Evolutionary conservation across 2,113 vertebrate species (phyloP), one percentile per base, ranked within the genome.

Genomic region (Syngnathus floridae): DNA sequence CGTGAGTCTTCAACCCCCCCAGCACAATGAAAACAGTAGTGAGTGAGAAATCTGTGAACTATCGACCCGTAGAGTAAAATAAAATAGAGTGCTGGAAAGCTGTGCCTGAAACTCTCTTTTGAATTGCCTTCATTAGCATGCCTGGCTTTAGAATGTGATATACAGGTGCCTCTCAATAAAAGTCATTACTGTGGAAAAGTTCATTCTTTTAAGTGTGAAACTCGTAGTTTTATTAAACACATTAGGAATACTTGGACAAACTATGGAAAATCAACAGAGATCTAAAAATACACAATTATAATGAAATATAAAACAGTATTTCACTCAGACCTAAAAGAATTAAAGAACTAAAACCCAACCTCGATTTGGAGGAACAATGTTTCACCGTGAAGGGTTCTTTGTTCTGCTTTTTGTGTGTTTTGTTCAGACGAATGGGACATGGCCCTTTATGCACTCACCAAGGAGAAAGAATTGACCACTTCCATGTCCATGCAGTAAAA

Each of bases 401-500:
- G 31, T 60, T 9, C 45, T 45, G 48, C 61, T 70, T 10, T 56
- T 21, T 36, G 46, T 66, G 74, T 7, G 26, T 56, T 35, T 67
- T 38, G 46, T 71, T 22, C 52, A 41, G 58, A 68, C 58, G 43
- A 67, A 57, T 41, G 17, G 8, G 1, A n/a, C 40, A 9, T 59
- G 17, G 8, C 1, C 19, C 45, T 14, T 66, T 40, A 64, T 66
- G 52, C 38, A 59, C n/a, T 13, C 36, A 62, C 54, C 31, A 3
- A 10, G 31, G 66, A 54, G 69, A 67, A 69, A 70, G 38, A 64
- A 77, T 64, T 62, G 70, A 79, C 80, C 52, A 70, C 71, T 77
- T 62, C 37, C 10, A 66, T 80, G 73, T 83, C 45, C 40, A 11
- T 40, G 67, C 64, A 59, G 65, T 65, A 75, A 77, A 81, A 85